phyloP scores from a whole-genome alignment of 2,113 vertebrate genomes.

The Puntigrus tetrazona region DNA sequence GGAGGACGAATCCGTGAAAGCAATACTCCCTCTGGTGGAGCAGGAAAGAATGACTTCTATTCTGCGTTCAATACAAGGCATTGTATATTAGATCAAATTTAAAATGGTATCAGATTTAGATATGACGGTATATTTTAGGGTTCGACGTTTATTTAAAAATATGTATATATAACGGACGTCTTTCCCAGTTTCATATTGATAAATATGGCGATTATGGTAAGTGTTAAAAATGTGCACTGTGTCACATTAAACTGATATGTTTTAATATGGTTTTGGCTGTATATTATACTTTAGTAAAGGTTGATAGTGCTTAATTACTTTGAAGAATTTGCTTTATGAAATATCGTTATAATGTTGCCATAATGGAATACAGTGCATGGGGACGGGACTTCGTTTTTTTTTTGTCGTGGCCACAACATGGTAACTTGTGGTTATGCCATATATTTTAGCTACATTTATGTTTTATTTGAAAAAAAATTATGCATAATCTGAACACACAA shows the following conservation, averaged over 20 bases:
- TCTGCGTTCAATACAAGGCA: neutral
- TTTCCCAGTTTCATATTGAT: neutral
- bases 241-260: neutral
- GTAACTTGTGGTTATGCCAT: too few species aligned
- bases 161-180: neutral
- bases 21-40: constrained; percentile 71
- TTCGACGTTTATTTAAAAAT: neutral
- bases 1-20: constrained; percentile 21
- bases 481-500: too few species aligned
- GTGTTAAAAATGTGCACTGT: neutral
- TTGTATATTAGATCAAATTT: neutral
- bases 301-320: too few species aligned
- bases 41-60: neutral
- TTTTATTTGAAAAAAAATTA: too few species aligned
- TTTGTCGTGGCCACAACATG: too few species aligned
- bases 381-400: too few species aligned
- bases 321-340: too few species aligned
- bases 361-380: too few species aligned
- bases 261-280: neutral
- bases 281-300: neutral
- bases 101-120: too few species aligned
- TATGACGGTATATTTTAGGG: neutral
- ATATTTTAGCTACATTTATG: too few species aligned
- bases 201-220: neutral
- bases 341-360: too few species aligned